These are phyloP conservation scores for Percopsis transmontana DNA, from an alignment of 2,113 vertebrate genomes.

Conservation along the genomic window DNA sequence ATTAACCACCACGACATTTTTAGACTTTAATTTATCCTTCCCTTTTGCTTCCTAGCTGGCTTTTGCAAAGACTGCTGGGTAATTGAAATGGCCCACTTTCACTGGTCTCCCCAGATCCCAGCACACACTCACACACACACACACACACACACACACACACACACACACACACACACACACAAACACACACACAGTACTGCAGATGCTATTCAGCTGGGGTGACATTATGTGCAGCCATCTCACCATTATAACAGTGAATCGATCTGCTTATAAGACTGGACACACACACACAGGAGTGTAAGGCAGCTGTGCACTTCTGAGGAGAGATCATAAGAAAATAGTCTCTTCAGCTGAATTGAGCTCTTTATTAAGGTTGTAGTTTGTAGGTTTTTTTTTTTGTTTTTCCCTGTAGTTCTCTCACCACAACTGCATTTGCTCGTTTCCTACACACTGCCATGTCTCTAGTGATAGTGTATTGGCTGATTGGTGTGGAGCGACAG, in stretches of 20 bases:
- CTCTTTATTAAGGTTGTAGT: no score
- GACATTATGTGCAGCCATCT: constrained; percentile 7
- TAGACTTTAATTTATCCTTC: constrained; percentile 15
- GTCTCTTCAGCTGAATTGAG: not conserved
- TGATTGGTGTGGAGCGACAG: no score
- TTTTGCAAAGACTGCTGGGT: constrained; percentile 37
- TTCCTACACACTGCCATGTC: no score
- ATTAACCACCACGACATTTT: constrained; percentile 10
- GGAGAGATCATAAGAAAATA: not conserved
- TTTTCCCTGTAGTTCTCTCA: no score
- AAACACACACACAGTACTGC: constrained; percentile 9
- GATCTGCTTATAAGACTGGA: not conserved
- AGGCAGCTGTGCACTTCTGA: not conserved
- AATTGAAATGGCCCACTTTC: constrained; percentile 61
- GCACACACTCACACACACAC: constrained; percentile 40
- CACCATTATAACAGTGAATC: constrained; percentile 18
- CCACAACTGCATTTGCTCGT: no score
- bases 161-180: not conserved
- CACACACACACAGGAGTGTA: constrained; percentile 17
- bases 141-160: constrained; percentile 34
- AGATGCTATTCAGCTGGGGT: not conserved
- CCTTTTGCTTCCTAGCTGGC: constrained; percentile 27
- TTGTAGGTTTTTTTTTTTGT: no score
- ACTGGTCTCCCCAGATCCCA: constrained; percentile 27
- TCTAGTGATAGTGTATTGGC: no score